Base-by-base conservation (phyloP, 2,888 invertebrate genomes). In the Charanyca ferruginea region DNA sequence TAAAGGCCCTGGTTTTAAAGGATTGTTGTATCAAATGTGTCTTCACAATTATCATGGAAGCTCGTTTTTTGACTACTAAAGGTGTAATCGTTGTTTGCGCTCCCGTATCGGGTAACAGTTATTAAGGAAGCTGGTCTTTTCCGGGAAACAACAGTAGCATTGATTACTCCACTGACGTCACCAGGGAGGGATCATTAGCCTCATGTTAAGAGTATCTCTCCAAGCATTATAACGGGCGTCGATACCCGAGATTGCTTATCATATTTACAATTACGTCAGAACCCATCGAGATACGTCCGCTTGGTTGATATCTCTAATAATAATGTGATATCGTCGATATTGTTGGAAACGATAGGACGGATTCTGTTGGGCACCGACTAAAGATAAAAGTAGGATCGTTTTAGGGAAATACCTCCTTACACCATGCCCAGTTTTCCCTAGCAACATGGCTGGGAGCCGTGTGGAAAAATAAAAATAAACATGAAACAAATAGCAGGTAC, bases 201-300 rank as follows among this genome's bases (percentile, higher is more conserved):
- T 51, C 16, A 23, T 18, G 54, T 57, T n/a, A 25, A 16, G 25
- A 18, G 41, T 25, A 61, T 22, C 28, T 38, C 8, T 20, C 42
- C 38, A 57, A 55, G 44, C 35, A 38, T 32, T 45, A 23, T 23
- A 42, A 42, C 70, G 8, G 25, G 23, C 35, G 48, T 54, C 41
- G 58, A 63, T 71, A 55, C 18, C 41, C n/a, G 23, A 45, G 42
- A 51, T 64, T 64, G 18, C 58, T 73, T 72, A 71, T 65, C 78
- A 25, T 65, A 63, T 63, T 70, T 41, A 58, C 48, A 44, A 18
- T 54, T 32, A 61, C 51, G 28, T 68, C 75, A 53, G 20, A 35
- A 42, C n/a, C 45, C 22, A 76, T 32, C 13, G 47, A 57, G 48
- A 77, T 76, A 55, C 45, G 45, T 41, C 23, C 54, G 35, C 54